phyloP scores from a whole-genome alignment of 2,888 invertebrate genomes.

The Carpatolechia fugitivella region DNA sequence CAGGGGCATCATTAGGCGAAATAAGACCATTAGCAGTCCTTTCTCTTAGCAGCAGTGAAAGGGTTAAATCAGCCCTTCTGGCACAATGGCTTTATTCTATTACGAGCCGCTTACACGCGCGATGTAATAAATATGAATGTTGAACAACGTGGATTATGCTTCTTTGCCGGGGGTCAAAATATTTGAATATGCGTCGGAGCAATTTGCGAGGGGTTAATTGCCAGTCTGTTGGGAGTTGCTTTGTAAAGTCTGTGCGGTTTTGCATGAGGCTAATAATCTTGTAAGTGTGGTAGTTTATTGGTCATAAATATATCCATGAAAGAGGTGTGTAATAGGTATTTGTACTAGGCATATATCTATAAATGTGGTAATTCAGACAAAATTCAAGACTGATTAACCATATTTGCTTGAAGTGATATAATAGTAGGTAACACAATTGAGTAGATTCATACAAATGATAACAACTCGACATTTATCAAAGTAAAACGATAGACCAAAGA shows the following conservation, averaged over 20 bases:
- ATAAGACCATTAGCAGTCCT: conserved; percentile 78
- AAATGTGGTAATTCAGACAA: neutral
- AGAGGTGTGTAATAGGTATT: neutral
- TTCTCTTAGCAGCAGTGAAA: conserved; percentile 73
- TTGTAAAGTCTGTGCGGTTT: conserved; percentile 40
- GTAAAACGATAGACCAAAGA: neutral
- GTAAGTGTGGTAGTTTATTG: conserved; percentile 10
- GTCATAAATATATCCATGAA: neutral
- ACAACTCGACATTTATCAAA: neutral
- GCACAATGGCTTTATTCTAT: conserved; percentile 75
- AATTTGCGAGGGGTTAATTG: conserved; percentile 76
- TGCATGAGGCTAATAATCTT: conserved; percentile 25
- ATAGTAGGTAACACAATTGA: too few relatives aligned
- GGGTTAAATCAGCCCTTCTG: conserved; percentile 74
- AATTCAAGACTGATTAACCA: neutral
- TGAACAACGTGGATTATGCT: conserved; percentile 72
- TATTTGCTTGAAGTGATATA: too few relatives aligned
- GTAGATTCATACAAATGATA: too few relatives aligned
- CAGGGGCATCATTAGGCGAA: conserved; percentile 73
- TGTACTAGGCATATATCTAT: neutral
- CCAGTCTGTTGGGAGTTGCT: conserved; percentile 42
- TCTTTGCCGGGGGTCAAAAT: conserved; percentile 76
- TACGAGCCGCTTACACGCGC: conserved; percentile 73
- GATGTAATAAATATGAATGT: conserved; percentile 79
- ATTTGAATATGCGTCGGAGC: conserved; percentile 73